phyloP scores from a whole-genome alignment of 1,140 invertebrate genomes.

The Plectrocnemia conspersa region DNA sequence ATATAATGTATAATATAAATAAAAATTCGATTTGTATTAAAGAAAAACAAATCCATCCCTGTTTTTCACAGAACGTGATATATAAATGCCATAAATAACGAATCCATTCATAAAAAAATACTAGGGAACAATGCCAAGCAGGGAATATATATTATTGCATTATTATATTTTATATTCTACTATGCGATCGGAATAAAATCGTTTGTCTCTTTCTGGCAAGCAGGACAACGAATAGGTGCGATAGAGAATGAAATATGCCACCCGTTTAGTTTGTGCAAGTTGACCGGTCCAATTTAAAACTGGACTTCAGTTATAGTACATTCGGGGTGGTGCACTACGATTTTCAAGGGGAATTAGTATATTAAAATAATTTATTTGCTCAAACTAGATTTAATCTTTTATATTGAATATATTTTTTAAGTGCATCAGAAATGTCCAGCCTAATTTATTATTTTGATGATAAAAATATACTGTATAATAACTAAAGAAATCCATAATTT shows the following conservation, averaged over 20 bases:
- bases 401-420: too few species aligned
- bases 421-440: too few species aligned
- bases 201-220: background rate
- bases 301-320: constrained; percentile 12
- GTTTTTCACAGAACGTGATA: constrained; percentile 7
- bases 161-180: constrained; percentile 19
- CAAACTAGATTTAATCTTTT: too few species aligned
- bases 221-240: background rate
- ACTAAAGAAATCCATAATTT: too few species aligned
- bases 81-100: constrained; percentile 21
- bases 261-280: constrained; percentile 10
- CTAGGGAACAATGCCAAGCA: constrained; percentile 20
- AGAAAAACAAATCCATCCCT: background rate
- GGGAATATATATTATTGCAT: constrained; percentile 10
- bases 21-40: constrained; percentile 3
- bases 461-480: too few species aligned
- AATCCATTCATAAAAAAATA: constrained; percentile 20
- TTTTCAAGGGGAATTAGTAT: too few species aligned
- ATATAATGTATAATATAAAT: too few species aligned
- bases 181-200: background rate
- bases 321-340: too few species aligned
- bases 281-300: constrained; percentile 28
- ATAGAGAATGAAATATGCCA: background rate
- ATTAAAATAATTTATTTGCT: too few species aligned
- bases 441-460: too few species aligned